phyloP scores from a whole-genome alignment of 1,140 invertebrate species.

The Monochamus saltuarius region DNA sequence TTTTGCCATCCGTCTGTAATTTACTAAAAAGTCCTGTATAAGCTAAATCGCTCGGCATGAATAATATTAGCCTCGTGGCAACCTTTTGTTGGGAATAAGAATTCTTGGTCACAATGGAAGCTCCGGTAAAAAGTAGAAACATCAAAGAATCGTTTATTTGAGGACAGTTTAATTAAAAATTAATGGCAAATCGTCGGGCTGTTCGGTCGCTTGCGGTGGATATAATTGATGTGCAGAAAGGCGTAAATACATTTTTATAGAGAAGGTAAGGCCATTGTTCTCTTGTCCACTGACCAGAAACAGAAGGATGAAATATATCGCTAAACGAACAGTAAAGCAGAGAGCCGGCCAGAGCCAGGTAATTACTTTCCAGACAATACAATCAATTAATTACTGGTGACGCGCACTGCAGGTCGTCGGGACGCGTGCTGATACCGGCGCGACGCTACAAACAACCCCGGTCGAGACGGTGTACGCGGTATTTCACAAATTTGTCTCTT shows the following conservation, averaged over 20 bases:
- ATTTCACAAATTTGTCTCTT: too few species aligned
- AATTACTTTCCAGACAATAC: slow-evolving; percentile 52
- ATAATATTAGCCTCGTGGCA: too few species aligned
- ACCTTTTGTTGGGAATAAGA: too few species aligned
- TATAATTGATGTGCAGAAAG: slow-evolving; percentile 34
- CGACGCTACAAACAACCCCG: too few species aligned
- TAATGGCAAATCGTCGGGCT: slow-evolving; percentile 31
- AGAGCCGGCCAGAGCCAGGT: slow-evolving; percentile 43
- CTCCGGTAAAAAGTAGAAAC: slow-evolving; percentile 2
- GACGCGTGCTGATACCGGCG: slow-evolving; percentile 38
- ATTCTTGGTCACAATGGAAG: too few species aligned
- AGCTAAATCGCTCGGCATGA: too few species aligned
- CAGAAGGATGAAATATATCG: slow-evolving; percentile 49
- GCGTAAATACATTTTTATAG: slow-evolving; percentile 39
- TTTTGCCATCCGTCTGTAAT: too few species aligned
- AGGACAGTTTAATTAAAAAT: slow-evolving; percentile 36
- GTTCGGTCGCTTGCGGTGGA: not conserved
- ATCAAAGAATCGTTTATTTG: slow-evolving; percentile 9
- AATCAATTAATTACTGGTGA: slow-evolving; percentile 51
- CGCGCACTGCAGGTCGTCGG: slow-evolving; percentile 45
- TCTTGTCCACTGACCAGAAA: slow-evolving; percentile 44
- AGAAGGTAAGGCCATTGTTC: slow-evolving; percentile 42
- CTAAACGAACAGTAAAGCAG: slow-evolving; percentile 35
- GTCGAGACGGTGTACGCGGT: too few species aligned
- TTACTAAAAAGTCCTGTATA: too few species aligned